Conservation (phyloP, 2,888 invertebrate species). For the Cryptus viduatorius region DNA sequence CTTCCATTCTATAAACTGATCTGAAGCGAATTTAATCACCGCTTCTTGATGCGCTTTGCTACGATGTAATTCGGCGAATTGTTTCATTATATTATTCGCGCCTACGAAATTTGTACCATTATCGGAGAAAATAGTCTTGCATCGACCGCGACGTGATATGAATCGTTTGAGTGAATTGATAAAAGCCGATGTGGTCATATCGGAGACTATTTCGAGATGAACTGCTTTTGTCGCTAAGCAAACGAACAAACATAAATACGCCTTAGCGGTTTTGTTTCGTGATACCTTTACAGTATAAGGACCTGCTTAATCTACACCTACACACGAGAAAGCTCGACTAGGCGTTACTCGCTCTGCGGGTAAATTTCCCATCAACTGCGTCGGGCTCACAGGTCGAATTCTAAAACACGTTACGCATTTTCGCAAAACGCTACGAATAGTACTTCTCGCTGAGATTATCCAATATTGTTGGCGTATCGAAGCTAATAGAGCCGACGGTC, state of each 20-base stretch:
- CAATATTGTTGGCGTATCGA: slow-evolving; percentile 60
- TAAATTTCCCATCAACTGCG: slow-evolving; percentile 49
- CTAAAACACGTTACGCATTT: slow-evolving; percentile 49
- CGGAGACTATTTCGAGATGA: slow-evolving; percentile 52
- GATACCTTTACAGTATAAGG: slow-evolving; percentile 39
- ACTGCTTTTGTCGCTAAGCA: slow-evolving; percentile 62
- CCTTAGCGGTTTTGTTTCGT: slow-evolving; percentile 42
- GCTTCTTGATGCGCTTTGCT: slow-evolving; percentile 29
- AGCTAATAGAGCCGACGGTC: slow-evolving; percentile 43
- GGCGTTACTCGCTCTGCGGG: slow-evolving; percentile 35
- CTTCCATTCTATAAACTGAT: slow-evolving; percentile 66
- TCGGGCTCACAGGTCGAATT: slow-evolving; percentile 41
- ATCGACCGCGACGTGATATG: slow-evolving; percentile 53
- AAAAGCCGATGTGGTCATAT: slow-evolving; percentile 53
- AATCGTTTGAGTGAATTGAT: slow-evolving; percentile 58
- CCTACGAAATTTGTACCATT: slow-evolving; percentile 68
- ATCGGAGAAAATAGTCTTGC: slow-evolving; percentile 48
- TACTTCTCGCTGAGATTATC: slow-evolving; percentile 50
- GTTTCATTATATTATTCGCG: slow-evolving; percentile 54
- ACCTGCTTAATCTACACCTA: slow-evolving; percentile 58
- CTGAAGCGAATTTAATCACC: slow-evolving; percentile 33
- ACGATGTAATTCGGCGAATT: slow-evolving; percentile 8
- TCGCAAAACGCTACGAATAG: slow-evolving; percentile 24
- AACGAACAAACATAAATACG: slow-evolving; percentile 55
- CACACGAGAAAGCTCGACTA: slow-evolving; percentile 40